phyloP scores from a whole-genome alignment of 2,888 invertebrate species.

The Poecilus cupreus region DNA sequence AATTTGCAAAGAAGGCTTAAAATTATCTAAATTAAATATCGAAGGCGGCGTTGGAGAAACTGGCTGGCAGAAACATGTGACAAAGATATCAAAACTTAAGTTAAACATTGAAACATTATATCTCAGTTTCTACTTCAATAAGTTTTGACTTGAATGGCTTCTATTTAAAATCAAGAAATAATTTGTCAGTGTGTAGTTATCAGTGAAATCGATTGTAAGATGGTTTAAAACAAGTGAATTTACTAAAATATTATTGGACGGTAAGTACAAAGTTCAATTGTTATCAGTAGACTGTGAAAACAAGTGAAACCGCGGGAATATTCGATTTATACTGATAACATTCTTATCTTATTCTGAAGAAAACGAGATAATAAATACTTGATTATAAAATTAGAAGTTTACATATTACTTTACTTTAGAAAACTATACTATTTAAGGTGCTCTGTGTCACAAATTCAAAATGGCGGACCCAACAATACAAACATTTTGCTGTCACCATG shows the following conservation, averaged over 20 bases:
- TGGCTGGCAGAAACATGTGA: background rate
- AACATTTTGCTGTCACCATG: constrained; percentile 85
- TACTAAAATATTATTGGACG: background rate
- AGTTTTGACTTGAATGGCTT: background rate
- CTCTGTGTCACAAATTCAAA: constrained; percentile 37
- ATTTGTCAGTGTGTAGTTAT: background rate
- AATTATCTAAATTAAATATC: constrained; percentile 9
- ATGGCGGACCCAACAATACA: constrained; percentile 92
- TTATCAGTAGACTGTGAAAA: background rate
- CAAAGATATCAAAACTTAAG: constrained; percentile 27
- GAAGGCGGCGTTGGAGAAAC: background rate
- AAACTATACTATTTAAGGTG: background rate
- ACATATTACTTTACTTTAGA: too few relatives aligned
- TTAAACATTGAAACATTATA: background rate
- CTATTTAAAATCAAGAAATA: background rate
- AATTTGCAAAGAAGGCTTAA: background rate
- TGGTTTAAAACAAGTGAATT: constrained; percentile 2
- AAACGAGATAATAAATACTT: too few relatives aligned
- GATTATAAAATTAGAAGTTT: too few relatives aligned
- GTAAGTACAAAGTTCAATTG: constrained; percentile 12
- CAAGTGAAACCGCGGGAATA: background rate
- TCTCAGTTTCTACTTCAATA: background rate
- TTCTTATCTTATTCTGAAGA: too few relatives aligned
- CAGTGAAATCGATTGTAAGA: background rate
- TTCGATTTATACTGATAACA: background rate